Percentiles rank a stretch among this genome's conserved stretches.
These are phyloP conservation scores for Taxidea taxus DNA, from an alignment of 2,113 vertebrate genomes.

Conservation along the genomic window DNA sequence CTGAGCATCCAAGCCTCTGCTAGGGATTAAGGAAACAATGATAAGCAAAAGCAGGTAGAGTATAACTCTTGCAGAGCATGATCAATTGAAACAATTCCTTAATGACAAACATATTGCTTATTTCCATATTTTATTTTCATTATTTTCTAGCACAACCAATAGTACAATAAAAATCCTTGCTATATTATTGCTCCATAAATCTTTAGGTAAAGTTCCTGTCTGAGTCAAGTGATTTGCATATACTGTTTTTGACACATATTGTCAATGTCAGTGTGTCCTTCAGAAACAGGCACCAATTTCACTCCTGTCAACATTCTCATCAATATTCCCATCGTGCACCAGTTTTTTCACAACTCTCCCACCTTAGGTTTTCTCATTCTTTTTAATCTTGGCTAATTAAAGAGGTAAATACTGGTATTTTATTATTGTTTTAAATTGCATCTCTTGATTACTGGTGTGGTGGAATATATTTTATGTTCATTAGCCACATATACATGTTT, in stretches of 20 bases:
- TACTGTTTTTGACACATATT: neutral
- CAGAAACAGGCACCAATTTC: neutral
- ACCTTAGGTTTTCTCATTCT: neutral
- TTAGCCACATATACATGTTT: neutral
- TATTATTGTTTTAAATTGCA: neutral
- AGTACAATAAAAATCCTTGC: neutral
- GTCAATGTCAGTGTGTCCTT: neutral
- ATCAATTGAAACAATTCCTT: neutral
- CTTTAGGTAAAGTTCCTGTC: neutral
- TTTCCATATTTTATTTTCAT: neutral
- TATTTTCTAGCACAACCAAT: neutral
- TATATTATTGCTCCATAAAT: neutral
- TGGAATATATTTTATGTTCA: neutral
- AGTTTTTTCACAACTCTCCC: neutral
- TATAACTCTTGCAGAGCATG: neutral
- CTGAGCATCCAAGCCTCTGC: neutral
- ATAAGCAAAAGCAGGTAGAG: neutral
- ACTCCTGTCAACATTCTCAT: neutral
- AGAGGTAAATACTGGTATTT: neutral
- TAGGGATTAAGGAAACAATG: neutral
- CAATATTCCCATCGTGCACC: too few species aligned
- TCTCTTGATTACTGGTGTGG: conserved; percentile 1
- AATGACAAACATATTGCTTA: neutral
- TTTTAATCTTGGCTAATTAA: neutral
- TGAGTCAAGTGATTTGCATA: neutral